Evolutionary conservation across 2,797 vertebrate genomes (phyloP).

Genomic region (Peromyscus aztecus): DNA sequence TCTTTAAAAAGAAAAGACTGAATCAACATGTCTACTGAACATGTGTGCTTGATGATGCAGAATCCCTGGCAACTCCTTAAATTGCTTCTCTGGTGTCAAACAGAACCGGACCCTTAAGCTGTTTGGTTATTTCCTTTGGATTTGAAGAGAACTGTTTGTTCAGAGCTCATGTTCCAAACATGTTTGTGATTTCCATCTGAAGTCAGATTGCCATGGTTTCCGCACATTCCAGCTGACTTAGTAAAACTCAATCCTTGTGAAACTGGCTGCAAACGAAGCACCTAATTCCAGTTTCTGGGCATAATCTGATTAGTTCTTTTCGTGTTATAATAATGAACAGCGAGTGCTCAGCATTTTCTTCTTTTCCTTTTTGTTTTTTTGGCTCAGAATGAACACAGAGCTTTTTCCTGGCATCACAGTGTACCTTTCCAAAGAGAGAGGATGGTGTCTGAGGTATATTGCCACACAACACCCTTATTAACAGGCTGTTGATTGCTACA

Average conservation of each 20-base stretch:
- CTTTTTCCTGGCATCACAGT: constrained; percentile 54
- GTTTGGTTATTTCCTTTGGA: constrained; percentile 59
- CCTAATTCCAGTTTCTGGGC: constrained; percentile 74
- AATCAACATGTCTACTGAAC: neutral
- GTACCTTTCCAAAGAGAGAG: constrained; percentile 84
- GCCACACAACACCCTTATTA: constrained; percentile 86
- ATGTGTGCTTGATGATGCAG: neutral
- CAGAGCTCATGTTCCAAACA: constrained; percentile 72
- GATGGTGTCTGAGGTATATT: constrained; percentile 85
- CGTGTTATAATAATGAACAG: constrained; percentile 81
- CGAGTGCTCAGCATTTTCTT: constrained; percentile 77
- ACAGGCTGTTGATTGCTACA: constrained; percentile 87
- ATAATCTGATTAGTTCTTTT: constrained; percentile 82
- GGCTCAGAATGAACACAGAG: constrained; percentile 81
- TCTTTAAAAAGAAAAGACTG: neutral
- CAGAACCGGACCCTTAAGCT: constrained; percentile 55
- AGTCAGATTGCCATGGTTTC: constrained; percentile 82
- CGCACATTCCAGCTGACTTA: constrained; percentile 80
- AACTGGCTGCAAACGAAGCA: constrained; percentile 80
- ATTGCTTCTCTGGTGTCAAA: neutral
- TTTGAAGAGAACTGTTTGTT: constrained; percentile 72
- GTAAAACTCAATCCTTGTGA: constrained; percentile 78
- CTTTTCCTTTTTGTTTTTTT: constrained; percentile 72
- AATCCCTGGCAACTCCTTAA: neutral
- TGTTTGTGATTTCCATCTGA: constrained; percentile 83